phyloP scores from a whole-genome alignment of 2,888 invertebrate genomes.

The Cerastis rubricosa region DNA sequence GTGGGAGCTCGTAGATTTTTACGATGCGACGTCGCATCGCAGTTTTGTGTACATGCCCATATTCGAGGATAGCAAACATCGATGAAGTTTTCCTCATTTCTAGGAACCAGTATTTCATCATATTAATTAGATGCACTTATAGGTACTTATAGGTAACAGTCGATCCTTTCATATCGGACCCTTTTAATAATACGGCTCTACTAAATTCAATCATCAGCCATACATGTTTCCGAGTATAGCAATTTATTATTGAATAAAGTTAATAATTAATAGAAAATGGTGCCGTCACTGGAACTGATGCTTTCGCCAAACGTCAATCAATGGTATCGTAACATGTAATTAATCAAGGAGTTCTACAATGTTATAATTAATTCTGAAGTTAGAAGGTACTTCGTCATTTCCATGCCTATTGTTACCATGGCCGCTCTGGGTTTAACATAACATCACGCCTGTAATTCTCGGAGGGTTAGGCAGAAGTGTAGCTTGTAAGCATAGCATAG shows the following conservation, averaged over 20 bases:
- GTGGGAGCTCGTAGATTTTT: no score
- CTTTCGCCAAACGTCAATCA: conserved; percentile 69
- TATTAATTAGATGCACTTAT: neutral
- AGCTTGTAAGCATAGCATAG: no score
- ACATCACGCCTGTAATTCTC: no score
- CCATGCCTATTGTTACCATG: conserved; percentile 28
- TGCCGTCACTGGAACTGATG: conserved; percentile 63
- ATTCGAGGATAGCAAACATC: no score
- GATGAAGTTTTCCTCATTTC: neutral
- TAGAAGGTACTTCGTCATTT: conserved; percentile 61
- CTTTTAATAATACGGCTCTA: conserved; percentile 23
- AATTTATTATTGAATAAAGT: conserved; percentile 57
- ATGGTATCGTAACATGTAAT: conserved; percentile 62
- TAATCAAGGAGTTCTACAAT: conserved; percentile 65
- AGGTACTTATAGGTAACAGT: neutral
- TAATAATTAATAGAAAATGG: conserved; percentile 65
- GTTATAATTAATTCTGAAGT: conserved; percentile 71
- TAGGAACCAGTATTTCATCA: neutral
- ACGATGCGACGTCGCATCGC: no score
- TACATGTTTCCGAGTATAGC: conserved; percentile 13
- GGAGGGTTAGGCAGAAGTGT: no score
- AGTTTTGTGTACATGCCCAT: no score
- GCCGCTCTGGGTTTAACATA: neutral
- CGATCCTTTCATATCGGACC: conserved; percentile 3
- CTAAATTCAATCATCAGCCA: conserved; percentile 28